These are phyloP conservation scores for Python bivittatus DNA, from an alignment of 2,113 vertebrate genomes.

Conservation along the genomic window DNA sequence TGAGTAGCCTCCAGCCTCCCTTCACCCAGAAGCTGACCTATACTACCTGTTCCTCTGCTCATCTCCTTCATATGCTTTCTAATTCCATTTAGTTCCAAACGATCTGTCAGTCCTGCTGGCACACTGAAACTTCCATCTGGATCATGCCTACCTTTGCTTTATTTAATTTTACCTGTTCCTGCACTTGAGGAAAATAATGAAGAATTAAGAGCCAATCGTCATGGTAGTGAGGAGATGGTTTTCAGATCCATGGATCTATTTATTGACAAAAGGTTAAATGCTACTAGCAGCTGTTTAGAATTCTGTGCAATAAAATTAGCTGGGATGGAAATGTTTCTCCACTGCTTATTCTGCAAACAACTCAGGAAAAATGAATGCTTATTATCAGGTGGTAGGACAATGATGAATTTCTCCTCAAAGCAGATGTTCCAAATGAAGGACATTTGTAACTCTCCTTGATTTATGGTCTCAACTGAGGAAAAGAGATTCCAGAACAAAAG, in stretches of 20 bases:
- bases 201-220: neutral
- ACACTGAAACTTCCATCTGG: neutral
- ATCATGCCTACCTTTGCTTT: neutral
- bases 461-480: conserved; percentile 23
- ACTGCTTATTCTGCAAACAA: conserved; percentile 36
- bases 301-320: conserved; percentile 20
- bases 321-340: conserved; percentile 45
- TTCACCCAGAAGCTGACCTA: neutral
- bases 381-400: conserved; percentile 47
- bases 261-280: neutral
- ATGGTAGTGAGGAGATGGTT: neutral
- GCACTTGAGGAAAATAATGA: neutral
- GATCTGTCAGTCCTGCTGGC: neutral
- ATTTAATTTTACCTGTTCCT: neutral
- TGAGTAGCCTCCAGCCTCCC: neutral
- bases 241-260: neutral
- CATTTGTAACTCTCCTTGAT: conserved; percentile 32
- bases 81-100: neutral
- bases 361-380: conserved; percentile 35
- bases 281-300: neutral
- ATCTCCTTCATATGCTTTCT: neutral
- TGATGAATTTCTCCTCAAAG: conserved; percentile 54
- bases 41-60: neutral
- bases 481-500: neutral
- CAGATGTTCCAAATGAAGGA: conserved; percentile 53